Evolutionary conservation across 2,113 vertebrate genomes (phyloP), one percentile per base, ranked within the genome.

Genomic region (Cettia cetti): DNA sequence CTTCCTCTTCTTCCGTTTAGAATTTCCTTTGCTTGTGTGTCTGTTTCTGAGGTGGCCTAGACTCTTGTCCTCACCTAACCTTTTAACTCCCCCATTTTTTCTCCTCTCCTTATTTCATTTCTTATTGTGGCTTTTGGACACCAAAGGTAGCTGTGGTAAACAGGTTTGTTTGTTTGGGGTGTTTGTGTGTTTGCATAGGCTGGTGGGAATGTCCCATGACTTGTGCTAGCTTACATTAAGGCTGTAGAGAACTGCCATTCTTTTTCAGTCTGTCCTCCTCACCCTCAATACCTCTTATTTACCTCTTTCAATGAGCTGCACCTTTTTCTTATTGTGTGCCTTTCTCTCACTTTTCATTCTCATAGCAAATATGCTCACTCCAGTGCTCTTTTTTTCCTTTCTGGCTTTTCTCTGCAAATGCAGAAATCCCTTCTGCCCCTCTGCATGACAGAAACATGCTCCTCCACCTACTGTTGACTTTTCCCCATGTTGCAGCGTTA

Each of bases 11-110:
- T 90, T 96, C 94, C 44, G 57, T 87, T 90, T 69, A 72, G 33
- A 71, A 83, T 66, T 92, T 94, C 81, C 91, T 92, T 93, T 93
- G 76, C 72, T 82, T 39, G 26, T 74, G 15, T 94, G 35, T 83
- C 64, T 81, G 50, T 61, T 86, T 80, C 81, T 89, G 65, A 84
- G 78, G 59, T 27, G 1, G 6, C 70, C 68, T 24, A 90, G 45
- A 75, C 35, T 86, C 33, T 1, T 3, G 28, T 92, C 90, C 94
- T 92, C 68, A 90, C 49, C 33, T 94, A 92, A 94, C 93, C 89
- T 94, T 88, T 83, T 70, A 50, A 49, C 45, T 74, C 11, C 18
- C 2, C 14, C 5, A 3, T 13, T 81, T 92, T 82, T 70, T 31
- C 27, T 66, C 22, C 15, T 92, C 27, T 72, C 33, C 33, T 61